Base-by-base conservation (phyloP, 2,797 vertebrate genomes). In the Bradypodion ventrale region DNA sequence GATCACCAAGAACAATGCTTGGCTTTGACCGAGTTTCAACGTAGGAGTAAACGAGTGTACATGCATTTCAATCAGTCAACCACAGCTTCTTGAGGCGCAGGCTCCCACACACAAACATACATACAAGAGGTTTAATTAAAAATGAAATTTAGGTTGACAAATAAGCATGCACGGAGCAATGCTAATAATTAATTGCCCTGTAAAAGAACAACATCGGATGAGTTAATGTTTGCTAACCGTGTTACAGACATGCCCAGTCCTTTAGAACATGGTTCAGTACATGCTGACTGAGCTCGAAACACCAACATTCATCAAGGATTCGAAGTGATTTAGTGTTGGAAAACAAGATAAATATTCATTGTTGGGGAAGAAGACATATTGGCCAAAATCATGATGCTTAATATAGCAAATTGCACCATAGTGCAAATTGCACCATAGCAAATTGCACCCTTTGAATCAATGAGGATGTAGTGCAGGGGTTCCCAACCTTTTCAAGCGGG, bases 141-240 rank as follows among this genome's bases (percentile, higher is more conserved):
- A 90, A 89, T 2, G 52, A 60, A 66, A 29, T 90, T 88, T 86
- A 60, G 29, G 59, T 69, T 85, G 63, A 80, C 85, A 80, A 78
- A 63, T 91, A 78, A 6, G 76, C 87, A 78, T 81, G 73, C 78
- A 83, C 8, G 66, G 49, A 68, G 84, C 75, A 69, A 84, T 73
- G 60, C 70, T n/a, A 88, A 85, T 88, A 87, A 91, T 87, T 83
- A 79, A 83, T 80, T 52, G n/a, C 83, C 49, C 52, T 19, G 23
- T 9, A 15, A 60, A 85, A 52, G 44, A 59, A 75, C 42, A 25
- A 56, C 80, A 1, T 29, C 42, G 16, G 5, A 1, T 66, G 0
- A 8, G 0, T 44, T 23, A 42, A 74, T 16, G 0, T 0, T 1
- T 19, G 62, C 7, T 23, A 29, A 77, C 42, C 1, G 32, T 78